Evolutionary conservation across 2,797 vertebrate species (phyloP), one percentile per base, ranked within the genome.

Genomic region (Epinephelus awoara): DNA sequence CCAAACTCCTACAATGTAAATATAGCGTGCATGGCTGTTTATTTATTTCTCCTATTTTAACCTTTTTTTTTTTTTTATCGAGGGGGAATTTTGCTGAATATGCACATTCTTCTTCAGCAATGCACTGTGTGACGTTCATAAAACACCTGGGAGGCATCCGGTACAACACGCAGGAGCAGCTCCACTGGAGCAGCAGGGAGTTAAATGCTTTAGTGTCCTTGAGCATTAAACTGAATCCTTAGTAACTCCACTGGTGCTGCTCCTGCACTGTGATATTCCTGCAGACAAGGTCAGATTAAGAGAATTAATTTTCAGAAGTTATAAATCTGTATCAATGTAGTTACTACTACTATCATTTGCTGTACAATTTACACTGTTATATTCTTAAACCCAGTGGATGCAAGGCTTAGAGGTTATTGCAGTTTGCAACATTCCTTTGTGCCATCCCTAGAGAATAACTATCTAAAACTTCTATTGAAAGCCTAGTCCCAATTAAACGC

Each of bases 1-100:
- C 97, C 94, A 98, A 97, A 93, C 96, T 99, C 85, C 96, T 99
- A 85, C 98, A 99, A 94, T 99, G 98, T 99, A 96, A 99, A 95
- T 96, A 95, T 96, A 94, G 11, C 3, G 3, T 47, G n/a, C 59
- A 44, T 34, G 42, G 19, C 67, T 65, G 5, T 49, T 57, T 50
- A 40, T 79, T 81, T 56, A 23, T 63, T 87, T 69, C 5, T 70
- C 3, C 10, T 4, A 11, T 80, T 85, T 77, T 47, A 65, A 65
- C 44, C 17, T 73, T 58, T 61, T n/a, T 71, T 55, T 57, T 46
- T 73, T 71, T 56, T 59, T 61, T 56, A 21, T 46, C 46, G 42
- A 54, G 56, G 19, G 21, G 67, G 62, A 72, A 46, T 15, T 71
- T 75, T 85, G 75, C 85, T 79, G 72, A 75, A 55, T 18, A 15